phyloP scores from a whole-genome alignment of 2,113 vertebrate genomes.

The Crotalus helleri region DNA sequence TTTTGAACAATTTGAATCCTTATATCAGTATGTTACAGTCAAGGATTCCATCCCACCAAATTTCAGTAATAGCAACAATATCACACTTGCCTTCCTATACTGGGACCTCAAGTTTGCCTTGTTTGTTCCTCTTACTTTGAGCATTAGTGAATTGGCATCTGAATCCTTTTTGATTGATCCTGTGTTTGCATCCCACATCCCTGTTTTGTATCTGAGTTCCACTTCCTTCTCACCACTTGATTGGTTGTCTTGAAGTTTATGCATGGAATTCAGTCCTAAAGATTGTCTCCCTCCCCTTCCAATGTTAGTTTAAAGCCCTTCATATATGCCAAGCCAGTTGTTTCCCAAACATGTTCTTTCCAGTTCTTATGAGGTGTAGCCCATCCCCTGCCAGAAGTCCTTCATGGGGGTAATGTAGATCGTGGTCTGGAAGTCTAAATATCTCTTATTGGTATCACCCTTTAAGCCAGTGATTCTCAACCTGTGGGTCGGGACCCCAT shows the following conservation, averaged over 20 bases:
- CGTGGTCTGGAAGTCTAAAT: no score
- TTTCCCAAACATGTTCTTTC: no score
- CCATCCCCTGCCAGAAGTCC: no score
- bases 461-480: no score
- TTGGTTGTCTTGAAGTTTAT: not conserved
- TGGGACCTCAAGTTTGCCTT: not conserved
- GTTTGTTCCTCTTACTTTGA: not conserved
- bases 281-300: not conserved
- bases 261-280: not conserved
- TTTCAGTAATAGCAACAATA: not conserved
- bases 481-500: no score
- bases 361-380: no score
- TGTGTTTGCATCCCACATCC: not conserved
- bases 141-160: not conserved
- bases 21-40: not conserved
- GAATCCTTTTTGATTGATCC: not conserved
- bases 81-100: not conserved
- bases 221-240: not conserved
- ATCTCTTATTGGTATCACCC: no score
- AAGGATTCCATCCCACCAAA: not conserved
- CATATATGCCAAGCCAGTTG: not conserved
- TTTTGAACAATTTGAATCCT: not conserved
- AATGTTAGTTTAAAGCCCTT: not conserved
- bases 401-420: no score
- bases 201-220: not conserved